Evolutionary conservation across 2,888 invertebrate species (phyloP).

Genomic region (Cenopis cana): DNA sequence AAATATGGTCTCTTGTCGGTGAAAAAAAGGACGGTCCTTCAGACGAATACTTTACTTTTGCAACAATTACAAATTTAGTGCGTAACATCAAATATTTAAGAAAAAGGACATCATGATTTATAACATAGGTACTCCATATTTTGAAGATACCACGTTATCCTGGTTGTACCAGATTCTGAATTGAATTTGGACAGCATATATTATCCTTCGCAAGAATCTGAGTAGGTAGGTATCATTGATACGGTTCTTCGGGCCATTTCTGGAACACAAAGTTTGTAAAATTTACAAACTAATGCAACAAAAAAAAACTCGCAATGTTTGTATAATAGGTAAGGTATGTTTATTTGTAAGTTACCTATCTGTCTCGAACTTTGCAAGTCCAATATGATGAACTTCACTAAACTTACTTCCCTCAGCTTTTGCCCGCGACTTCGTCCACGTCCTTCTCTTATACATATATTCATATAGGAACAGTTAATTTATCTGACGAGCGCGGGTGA

Average conservation of each 20-base stretch:
- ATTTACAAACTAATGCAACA: no score
- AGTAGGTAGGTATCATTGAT: not conserved
- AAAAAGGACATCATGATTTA: not conserved
- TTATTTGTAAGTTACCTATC: no score
- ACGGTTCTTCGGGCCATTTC: conserved; percentile 13
- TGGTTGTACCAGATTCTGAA: not conserved
- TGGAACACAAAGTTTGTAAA: not conserved
- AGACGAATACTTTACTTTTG: not conserved
- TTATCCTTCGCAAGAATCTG: not conserved
- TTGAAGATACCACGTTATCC: not conserved
- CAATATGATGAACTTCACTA: no score
- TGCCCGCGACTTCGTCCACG: no score
- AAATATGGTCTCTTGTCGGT: not conserved
- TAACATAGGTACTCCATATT: not conserved
- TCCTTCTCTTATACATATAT: no score
- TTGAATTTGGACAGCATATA: not conserved
- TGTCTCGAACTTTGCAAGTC: no score
- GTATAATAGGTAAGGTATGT: no score
- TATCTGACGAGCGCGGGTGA: no score
- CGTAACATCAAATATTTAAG: not conserved
- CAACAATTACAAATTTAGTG: not conserved
- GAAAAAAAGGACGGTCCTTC: not conserved
- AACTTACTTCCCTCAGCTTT: no score
- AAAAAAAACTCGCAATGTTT: no score
- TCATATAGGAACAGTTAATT: no score